Percentiles rank a stretch among this genome's conserved stretches.
These are phyloP conservation scores for Mustelus asterias DNA, from an alignment of 2,113 vertebrate species.

Conservation along the genomic window DNA sequence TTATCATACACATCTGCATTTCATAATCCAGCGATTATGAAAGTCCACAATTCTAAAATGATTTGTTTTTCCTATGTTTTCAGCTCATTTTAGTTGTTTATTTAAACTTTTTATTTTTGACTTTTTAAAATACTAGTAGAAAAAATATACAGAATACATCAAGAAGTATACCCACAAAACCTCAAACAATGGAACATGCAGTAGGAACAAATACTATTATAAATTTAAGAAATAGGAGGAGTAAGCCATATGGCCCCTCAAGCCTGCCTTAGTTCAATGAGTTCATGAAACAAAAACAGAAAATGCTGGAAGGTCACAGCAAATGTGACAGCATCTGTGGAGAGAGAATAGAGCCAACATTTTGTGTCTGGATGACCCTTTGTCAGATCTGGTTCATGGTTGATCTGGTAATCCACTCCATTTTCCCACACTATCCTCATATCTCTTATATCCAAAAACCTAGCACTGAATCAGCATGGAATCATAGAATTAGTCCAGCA, in stretches of 20 bases:
- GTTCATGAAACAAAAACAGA: not conserved
- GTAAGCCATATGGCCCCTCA: not conserved
- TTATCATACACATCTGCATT: not conserved
- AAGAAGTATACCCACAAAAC: not conserved
- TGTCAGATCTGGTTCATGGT: not conserved
- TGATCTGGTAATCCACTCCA: not conserved
- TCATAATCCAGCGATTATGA: not conserved
- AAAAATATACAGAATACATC: not conserved
- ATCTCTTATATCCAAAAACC: not conserved
- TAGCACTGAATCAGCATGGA: not conserved
- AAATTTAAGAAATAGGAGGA: not conserved
- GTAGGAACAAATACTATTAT: not conserved
- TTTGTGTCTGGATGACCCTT: no score
- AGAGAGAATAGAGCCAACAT: no score
- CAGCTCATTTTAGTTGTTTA: not conserved
- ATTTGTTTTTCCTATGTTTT: not conserved
- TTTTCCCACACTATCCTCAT: not conserved
- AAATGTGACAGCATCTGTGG: no score
- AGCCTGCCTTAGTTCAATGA: not conserved
- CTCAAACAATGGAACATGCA: not conserved
- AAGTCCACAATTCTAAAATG: not conserved
- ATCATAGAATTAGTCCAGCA: not conserved
- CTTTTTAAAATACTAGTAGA: not conserved
- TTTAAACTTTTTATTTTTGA: not conserved
- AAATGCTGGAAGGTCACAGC: no score